phyloP scores from a whole-genome alignment of 2,113 vertebrate genomes.

The Cichladusa arquata region DNA sequence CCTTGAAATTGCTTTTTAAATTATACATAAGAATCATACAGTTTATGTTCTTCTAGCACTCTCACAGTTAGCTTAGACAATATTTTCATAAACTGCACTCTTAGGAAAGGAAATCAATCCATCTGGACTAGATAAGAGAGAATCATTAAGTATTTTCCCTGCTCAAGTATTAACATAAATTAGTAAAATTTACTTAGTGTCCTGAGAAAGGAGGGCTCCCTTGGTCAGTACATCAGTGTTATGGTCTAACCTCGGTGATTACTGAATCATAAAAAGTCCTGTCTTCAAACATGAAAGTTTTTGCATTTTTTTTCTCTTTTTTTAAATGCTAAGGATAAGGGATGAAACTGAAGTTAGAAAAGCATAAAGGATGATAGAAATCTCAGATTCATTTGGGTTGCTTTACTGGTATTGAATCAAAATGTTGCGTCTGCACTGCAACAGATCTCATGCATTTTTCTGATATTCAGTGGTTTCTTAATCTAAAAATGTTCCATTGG shows the following conservation, averaged over 20 bases:
- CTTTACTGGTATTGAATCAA: background rate
- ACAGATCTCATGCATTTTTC: background rate
- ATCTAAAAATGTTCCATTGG: background rate
- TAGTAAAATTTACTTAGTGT: conserved; percentile 13
- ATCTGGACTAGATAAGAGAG: conserved; percentile 18
- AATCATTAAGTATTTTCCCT: conserved; percentile 12
- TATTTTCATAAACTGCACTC: conserved; percentile 40
- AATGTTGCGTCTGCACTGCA: background rate
- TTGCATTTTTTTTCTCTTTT: background rate
- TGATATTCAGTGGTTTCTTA: background rate
- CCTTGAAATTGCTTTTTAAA: conserved; percentile 53
- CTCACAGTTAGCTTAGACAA: conserved; percentile 43
- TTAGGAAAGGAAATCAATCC: conserved; percentile 42
- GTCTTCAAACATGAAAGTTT: background rate
- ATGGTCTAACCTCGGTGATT: background rate
- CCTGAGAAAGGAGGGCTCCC: background rate
- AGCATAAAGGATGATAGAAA: background rate
- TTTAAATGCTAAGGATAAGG: background rate
- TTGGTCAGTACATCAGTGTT: background rate
- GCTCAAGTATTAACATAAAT: conserved; percentile 51
- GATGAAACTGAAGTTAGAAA: background rate
- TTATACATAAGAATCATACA: conserved; percentile 43
- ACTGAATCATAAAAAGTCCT: background rate
- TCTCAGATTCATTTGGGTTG: background rate
- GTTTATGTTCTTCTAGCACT: conserved; percentile 37